These are phyloP conservation scores for Drosophila pseudoananassae DNA, from an alignment of 1,140 invertebrate species.

Conservation along the genomic window DNA sequence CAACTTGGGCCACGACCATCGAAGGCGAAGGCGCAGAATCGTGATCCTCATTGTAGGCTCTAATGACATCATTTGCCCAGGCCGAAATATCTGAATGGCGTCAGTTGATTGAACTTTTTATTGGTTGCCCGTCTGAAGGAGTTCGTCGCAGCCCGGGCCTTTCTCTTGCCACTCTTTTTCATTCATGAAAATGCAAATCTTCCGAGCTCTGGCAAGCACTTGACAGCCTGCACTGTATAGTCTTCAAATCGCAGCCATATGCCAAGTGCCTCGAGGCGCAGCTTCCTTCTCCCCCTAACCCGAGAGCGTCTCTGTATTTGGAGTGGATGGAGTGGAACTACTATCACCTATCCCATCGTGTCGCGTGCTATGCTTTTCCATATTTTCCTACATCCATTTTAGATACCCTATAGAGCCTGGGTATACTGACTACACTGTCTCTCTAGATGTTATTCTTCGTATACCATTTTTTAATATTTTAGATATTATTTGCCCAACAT, in stretches of 20 bases:
- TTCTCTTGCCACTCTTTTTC: constrained; percentile 57
- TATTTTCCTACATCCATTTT: constrained; percentile 52
- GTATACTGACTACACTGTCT: not conserved
- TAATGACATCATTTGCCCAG: constrained; percentile 73
- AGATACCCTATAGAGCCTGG: constrained; percentile 27
- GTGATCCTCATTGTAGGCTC: constrained; percentile 58
- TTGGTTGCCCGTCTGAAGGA: constrained; percentile 49
- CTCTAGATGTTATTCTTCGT: too few relatives aligned
- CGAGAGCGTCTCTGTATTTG: not conserved
- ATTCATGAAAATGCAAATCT: constrained; percentile 80
- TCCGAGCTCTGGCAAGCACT: constrained; percentile 52
- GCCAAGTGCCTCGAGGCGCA: constrained; percentile 70
- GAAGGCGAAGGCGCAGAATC: constrained; percentile 21
- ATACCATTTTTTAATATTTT: too few relatives aligned
- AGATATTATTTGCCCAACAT: not conserved
- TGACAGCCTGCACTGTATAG: constrained; percentile 61
- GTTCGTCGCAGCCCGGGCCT: constrained; percentile 41
- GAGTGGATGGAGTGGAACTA: constrained; percentile 50
- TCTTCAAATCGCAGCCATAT: constrained; percentile 36
- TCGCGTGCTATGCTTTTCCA: constrained; percentile 72
- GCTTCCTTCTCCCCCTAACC: constrained; percentile 35
- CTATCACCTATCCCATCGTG: constrained; percentile 63
- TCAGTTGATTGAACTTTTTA: constrained; percentile 73
- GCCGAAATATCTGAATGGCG: constrained; percentile 39
- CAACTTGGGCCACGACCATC: constrained; percentile 9